Percentiles rank a stretch among this genome's conserved stretches.
Evolutionary conservation across 2,888 invertebrate genomes (phyloP).

Genomic region (Psylliodes chrysocephalus): DNA sequence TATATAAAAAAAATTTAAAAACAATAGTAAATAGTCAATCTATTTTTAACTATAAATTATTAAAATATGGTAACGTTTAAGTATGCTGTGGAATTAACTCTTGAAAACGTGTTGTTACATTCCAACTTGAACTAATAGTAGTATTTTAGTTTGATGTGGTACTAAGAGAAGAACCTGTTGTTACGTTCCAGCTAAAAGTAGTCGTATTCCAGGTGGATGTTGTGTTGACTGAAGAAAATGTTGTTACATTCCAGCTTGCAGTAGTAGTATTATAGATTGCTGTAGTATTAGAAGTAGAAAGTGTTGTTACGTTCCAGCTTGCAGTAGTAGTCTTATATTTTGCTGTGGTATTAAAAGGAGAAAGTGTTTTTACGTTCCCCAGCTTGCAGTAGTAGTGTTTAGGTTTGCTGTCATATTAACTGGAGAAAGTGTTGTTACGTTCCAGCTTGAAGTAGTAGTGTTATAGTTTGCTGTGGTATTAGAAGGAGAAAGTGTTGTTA

Average conservation of each 20-base stretch:
- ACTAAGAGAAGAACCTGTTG: neutral
- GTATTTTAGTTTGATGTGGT: neutral
- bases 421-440: neutral
- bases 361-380: neutral
- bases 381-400: neutral
- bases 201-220: neutral
- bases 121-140: neutral
- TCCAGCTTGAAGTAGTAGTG: neutral
- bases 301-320: neutral
- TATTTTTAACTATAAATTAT: no score
- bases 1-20: no score
- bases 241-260: neutral
- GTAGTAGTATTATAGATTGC: neutral
- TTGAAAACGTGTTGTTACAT: neutral
- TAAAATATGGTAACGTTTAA: no score
- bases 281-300: neutral
- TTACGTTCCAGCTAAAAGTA: neutral
- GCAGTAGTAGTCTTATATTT: neutral
- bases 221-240: neutral
- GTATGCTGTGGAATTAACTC: no score
- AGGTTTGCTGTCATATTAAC: neutral
- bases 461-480: neutral
- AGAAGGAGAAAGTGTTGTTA: neutral
- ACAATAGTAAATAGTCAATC: no score
- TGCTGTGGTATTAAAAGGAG: neutral